Evolutionary conservation across 2,797 vertebrate species (phyloP).

Genomic region (Enteromius treurensis): DNA sequence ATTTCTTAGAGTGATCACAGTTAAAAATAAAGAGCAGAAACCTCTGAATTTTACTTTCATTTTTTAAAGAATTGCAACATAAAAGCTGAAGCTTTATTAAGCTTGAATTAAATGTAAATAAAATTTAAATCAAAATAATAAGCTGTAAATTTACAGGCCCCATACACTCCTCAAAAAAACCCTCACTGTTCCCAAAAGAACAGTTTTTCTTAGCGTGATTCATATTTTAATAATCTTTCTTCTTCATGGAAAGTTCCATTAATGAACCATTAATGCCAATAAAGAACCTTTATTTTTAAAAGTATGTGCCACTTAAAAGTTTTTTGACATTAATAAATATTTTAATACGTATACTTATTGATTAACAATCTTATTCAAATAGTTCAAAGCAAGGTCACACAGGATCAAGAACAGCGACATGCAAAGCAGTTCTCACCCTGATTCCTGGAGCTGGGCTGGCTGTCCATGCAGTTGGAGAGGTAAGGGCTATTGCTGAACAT

Average conservation of each 20-base stretch:
- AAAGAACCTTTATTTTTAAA: neutral
- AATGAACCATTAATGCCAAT: neutral
- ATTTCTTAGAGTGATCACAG: neutral
- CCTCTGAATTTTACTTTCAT: neutral
- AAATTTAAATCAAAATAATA: neutral
- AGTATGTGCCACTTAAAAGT: neutral
- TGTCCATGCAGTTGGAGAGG: slow-evolving; percentile 93
- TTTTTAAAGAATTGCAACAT: neutral
- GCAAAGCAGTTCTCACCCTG: slow-evolving; percentile 80
- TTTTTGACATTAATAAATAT: neutral
- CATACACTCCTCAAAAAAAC: neutral
- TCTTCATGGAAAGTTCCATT: neutral
- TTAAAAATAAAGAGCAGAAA: neutral
- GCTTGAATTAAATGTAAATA: neutral
- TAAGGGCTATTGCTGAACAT: slow-evolving; percentile 93
- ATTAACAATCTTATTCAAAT: neutral
- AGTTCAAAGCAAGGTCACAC: neutral
- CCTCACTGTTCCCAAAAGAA: neutral
- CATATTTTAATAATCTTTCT: neutral
- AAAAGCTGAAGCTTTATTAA: neutral
- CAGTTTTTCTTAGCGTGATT: neutral
- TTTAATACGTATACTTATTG: neutral
- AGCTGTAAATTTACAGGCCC: neutral
- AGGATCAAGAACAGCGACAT: neutral
- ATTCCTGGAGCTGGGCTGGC: slow-evolving; percentile 86